Base-by-base conservation (phyloP, 2,888 invertebrate species). In the Lepidocyrtoides sp. region DNA sequence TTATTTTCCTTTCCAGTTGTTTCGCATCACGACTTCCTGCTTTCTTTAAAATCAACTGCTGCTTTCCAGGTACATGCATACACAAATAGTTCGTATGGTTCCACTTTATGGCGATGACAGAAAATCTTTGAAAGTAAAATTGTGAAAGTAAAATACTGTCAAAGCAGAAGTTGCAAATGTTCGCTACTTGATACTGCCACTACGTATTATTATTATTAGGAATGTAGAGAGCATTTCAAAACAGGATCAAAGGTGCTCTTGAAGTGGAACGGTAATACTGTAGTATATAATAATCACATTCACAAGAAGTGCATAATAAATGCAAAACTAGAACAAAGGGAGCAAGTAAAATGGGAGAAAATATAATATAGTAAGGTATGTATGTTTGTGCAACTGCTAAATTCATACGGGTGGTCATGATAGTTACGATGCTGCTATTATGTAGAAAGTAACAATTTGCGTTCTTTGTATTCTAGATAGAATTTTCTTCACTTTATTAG, bases 221-320 rank as follows among this genome's bases (percentile, higher is more conserved):
- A 0, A 29, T 32, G 32, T 1, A 69, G 69, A 69, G 41, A 69
- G 69, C 17, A 41, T 12, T 2, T 20, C 10, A 17, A 20, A 69
- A 41, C 0, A 72, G 12, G 77, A 77, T 77, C 77, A 77, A 77
- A 77, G 77, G 77, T n/a, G 23, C 20, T 51, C 77, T 77, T 51
- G 51, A 48, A 29, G 51, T 51, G 77, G 77, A 77, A 77, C 51
- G 77, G 29, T 14, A 77, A 77, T 77, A 36, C 8, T n/a, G n/a
- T n/a, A n/a, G n/a, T n/a, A n/a, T n/a, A n/a, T 36, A 69, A 41
- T 69, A 51, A 51, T 51, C 26, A 20, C 26, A 44, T 72, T 72
- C 72, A 2, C 23, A 0, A 12, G 29, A 77, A 29, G 3, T 77
- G 48, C 48, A 77, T 77, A 51, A 77, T 77, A 51, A 77, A 77